Evolutionary conservation across 2,888 invertebrate genomes (phyloP).

Genomic region (Thalpophila matura): DNA sequence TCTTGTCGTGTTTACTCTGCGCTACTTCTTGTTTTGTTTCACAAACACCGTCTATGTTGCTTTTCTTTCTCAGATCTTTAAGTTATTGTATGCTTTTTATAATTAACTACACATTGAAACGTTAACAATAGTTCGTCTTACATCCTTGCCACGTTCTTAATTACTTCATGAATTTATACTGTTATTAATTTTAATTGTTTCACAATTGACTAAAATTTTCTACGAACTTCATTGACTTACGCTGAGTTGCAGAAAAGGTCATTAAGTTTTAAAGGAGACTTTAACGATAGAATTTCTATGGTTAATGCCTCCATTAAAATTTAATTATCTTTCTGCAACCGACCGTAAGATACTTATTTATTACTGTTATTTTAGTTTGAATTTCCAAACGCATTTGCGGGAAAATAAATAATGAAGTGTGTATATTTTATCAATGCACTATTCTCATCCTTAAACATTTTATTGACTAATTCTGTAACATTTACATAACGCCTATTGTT

Average conservation of each 20-base stretch:
- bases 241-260: too few species aligned
- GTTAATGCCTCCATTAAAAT: too few species aligned
- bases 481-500: too few species aligned
- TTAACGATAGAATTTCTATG: too few species aligned
- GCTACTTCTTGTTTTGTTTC: conserved; percentile 62
- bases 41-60: conserved; percentile 62
- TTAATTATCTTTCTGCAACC: too few species aligned
- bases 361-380: not conserved
- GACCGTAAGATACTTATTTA: not conserved
- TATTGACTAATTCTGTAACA: too few species aligned
- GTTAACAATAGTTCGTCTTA: conserved; percentile 65
- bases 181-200: conserved; percentile 24
- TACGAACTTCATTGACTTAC: conserved; percentile 28
- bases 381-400: too few species aligned
- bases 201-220: conserved; percentile 12
- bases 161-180: conserved; percentile 36
- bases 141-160: conserved; percentile 58
- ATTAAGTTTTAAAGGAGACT: too few species aligned
- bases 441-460: not conserved
- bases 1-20: conserved; percentile 36
- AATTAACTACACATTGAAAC: conserved; percentile 61
- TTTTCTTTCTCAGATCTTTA: conserved; percentile 76
- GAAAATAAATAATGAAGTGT: not conserved
- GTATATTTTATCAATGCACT: conserved; percentile 3
- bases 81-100: conserved; percentile 67